Conservation (phyloP, 2,113 vertebrate genomes). For the Marmota monax region DNA sequence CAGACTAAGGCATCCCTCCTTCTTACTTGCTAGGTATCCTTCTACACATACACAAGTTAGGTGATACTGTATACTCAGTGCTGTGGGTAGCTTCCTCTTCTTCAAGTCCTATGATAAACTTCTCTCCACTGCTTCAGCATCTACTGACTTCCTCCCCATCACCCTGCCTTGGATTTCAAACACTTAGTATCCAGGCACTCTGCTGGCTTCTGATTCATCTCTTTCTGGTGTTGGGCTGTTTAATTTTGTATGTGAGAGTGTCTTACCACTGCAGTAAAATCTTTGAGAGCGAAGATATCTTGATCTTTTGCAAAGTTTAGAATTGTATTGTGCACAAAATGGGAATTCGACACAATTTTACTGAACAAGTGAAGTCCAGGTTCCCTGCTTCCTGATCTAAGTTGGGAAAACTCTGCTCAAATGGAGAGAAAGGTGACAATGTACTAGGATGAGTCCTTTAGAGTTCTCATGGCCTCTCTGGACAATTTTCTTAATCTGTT, state of each 20-base stretch:
- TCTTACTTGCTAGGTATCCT: background rate
- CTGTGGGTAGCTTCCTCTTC: background rate
- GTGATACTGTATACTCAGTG: background rate
- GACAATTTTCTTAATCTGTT: background rate
- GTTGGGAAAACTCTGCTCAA: background rate
- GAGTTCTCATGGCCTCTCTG: background rate
- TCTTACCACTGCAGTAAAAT: conserved; percentile 17
- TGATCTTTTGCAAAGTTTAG: background rate
- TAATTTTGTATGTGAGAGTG: background rate
- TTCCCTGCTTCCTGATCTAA: background rate
- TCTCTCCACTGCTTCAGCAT: background rate
- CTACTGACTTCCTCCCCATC: background rate
- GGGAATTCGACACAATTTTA: background rate
- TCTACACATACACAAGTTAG: background rate
- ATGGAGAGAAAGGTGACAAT: background rate
- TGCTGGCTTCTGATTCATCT: background rate
- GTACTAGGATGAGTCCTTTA: background rate
- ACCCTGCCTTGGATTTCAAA: background rate
- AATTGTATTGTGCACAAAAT: background rate
- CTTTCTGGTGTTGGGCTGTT: background rate
- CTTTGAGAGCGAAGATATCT: background rate
- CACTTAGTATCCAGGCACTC: background rate
- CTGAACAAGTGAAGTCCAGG: background rate
- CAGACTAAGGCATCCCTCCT: background rate
- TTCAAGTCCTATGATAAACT: background rate